Conservation (phyloP, 2,113 vertebrate species). For the Otolemur garnettii region DNA sequence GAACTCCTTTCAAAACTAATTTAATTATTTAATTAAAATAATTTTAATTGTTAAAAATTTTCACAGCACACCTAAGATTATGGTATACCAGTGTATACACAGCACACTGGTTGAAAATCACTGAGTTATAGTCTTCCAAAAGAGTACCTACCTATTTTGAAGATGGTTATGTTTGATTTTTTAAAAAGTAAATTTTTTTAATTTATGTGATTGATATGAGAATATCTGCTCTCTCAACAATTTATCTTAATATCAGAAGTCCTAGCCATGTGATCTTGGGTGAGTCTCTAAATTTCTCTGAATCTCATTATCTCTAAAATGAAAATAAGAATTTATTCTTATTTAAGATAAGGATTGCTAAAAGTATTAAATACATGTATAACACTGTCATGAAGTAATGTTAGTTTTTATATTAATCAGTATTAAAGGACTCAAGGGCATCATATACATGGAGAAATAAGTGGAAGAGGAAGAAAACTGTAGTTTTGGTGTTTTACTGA, state of each 20-base stretch:
- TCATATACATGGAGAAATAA: not conserved
- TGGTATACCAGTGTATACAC: too few relatives aligned
- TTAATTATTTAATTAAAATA: too few relatives aligned
- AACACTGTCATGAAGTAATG: not conserved
- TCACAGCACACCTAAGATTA: too few relatives aligned
- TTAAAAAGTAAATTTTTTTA: not conserved
- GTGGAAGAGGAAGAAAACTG: not conserved
- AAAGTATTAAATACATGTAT: not conserved
- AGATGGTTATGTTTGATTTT: not conserved
- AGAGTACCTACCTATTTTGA: not conserved
- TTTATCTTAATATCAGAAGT: not conserved
- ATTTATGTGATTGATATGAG: not conserved
- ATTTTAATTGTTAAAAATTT: too few relatives aligned
- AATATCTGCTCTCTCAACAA: not conserved
- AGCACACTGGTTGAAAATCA: too few relatives aligned
- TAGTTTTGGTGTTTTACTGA: not conserved
- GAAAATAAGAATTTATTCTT: not conserved
- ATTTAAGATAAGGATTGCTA: not conserved
- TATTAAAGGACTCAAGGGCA: not conserved
- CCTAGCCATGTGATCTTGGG: not conserved
- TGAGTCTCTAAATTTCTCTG: not conserved
- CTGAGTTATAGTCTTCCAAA: not conserved
- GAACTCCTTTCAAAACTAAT: too few relatives aligned
- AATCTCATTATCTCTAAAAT: slow-evolving; percentile 29
- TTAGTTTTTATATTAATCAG: not conserved